phyloP scores from a whole-genome alignment of 2,113 vertebrate genomes.

The Xenus cinereus region DNA sequence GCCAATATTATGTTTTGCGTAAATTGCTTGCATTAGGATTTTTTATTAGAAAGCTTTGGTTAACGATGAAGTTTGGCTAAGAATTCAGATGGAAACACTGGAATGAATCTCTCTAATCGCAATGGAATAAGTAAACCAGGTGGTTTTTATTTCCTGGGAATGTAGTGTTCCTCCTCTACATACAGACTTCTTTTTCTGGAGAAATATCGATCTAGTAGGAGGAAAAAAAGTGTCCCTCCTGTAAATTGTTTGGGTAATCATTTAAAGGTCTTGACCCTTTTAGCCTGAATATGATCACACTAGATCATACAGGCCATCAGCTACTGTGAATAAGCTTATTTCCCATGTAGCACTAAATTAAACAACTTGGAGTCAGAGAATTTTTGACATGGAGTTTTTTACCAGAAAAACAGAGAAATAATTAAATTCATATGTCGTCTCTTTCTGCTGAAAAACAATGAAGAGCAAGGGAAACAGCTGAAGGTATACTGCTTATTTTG shows the following conservation, averaged over 20 bases:
- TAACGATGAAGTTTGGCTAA: background rate
- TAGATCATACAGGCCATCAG: background rate
- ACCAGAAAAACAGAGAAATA: background rate
- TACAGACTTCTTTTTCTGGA: background rate
- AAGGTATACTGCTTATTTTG: background rate
- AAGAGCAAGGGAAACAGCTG: background rate
- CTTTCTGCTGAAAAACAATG: background rate
- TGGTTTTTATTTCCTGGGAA: background rate
- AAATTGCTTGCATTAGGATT: background rate
- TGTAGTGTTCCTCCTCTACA: background rate
- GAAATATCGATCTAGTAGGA: background rate
- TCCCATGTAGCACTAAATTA: background rate
- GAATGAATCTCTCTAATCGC: background rate
- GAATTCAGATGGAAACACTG: background rate
- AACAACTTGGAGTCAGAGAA: background rate
- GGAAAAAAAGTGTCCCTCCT: background rate
- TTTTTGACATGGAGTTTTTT: background rate
- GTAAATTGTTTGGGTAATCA: background rate
- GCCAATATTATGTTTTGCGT: background rate
- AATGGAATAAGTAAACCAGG: rapidly evolving
- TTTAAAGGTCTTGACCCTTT: background rate
- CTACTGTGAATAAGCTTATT: background rate
- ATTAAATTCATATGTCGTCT: background rate
- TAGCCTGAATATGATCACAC: background rate
- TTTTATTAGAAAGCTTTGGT: background rate